Evolutionary conservation across 2,888 invertebrate genomes (phyloP), one percentile per base, ranked within the genome.

Genomic region (Coronaproctus castanopsis): DNA sequence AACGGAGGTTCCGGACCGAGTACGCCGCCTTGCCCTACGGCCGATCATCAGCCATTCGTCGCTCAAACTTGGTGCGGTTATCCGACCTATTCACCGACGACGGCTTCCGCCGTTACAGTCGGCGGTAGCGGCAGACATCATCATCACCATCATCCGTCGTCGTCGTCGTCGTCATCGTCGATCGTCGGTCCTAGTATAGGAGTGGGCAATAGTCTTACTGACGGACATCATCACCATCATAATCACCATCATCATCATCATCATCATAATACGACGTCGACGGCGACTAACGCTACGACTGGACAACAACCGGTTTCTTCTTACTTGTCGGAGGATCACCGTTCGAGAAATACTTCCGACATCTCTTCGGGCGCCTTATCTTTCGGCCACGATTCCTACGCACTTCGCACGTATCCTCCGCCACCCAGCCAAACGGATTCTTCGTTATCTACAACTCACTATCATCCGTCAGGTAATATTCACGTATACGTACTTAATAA

Each of bases 391-490:
- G 61, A 63, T 56, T 61, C 62, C 59, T 85, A 85, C 70, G 80
- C 81, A 58, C 78, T 85, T 60, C 78, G 85, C 68, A 85, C 83
- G 73, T 86, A 86, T 71, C 77, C 75, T 48, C 79, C 80, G 82
- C 71, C 79, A 80, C 79, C 80, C 82, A n/a, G n/a, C n/a, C n/a
- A n/a, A n/a, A 70, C 79, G 80, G 54, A 83, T 83, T 5, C 5
- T 5, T 65, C 81, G 81, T 67, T 80, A 63, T 52, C 67, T 20
- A 63, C 67, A 67, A 82, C 81, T 62, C 83, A 85, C 52, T 86
- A 85, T 69, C 83, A 84, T 69, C 82, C 85, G 69, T 81, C 85
- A 79, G 85, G 86, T 80, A 79, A 78, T n/a, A n/a, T n/a, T n/a
- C n/a, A n/a, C n/a, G n/a, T n/a, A n/a, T n/a, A n/a, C n/a, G n/a